These are phyloP conservation scores for Notamacropus eugenii DNA, from an alignment of 2,797 vertebrate species.

Conservation along the genomic window DNA sequence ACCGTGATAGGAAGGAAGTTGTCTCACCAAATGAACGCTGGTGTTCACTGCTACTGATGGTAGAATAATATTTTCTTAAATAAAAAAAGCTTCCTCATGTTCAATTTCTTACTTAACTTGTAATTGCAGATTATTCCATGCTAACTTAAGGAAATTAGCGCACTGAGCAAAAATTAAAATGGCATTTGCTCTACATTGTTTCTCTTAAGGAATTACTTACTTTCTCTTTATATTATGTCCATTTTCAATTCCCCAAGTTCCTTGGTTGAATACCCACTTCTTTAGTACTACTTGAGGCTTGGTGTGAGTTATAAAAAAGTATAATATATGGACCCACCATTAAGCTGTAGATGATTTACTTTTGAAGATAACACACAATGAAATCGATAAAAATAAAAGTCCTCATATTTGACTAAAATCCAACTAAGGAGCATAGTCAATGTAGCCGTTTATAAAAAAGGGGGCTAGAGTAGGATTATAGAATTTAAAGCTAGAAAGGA, in stretches of 20 bases:
- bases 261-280: neutral
- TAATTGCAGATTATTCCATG: conserved; percentile 61
- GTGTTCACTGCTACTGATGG: conserved; percentile 54
- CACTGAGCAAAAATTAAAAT: conserved; percentile 54
- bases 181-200: conserved; percentile 56
- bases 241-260: neutral
- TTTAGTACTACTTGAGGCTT: neutral
- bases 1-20: conserved; percentile 68
- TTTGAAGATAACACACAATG: neutral
- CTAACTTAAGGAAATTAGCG: conserved; percentile 67
- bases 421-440: neutral
- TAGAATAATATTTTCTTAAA: conserved; percentile 75
- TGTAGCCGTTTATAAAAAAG: neutral
- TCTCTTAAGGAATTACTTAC: conserved; percentile 42
- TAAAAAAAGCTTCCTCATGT: conserved; percentile 62
- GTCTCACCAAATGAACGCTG: conserved; percentile 55
- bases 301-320: neutral
- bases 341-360: neutral
- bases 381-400: neutral
- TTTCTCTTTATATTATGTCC: neutral
- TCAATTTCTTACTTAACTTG: conserved; percentile 54
- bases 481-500: neutral
- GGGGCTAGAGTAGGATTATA: neutral
- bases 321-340: neutral
- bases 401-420: neutral